A percentile compares a stretch with the other conserved stretches of the same genome.
Conservation (phyloP, 1,140 invertebrate genomes). For the Hirudo medicinalis region DNA sequence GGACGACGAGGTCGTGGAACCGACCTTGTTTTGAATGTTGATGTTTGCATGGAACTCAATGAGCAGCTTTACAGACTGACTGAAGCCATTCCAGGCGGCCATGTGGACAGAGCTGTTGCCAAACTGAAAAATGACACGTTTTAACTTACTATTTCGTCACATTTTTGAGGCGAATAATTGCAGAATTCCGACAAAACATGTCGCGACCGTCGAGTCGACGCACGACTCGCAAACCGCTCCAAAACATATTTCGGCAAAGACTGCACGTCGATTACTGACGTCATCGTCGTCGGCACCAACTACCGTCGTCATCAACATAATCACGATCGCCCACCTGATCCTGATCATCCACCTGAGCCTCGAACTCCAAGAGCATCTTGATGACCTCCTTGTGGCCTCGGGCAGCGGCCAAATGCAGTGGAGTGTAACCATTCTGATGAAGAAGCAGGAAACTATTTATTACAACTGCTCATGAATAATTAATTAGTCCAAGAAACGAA, state of each 20-base stretch:
- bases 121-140: slow-evolving; percentile 61
- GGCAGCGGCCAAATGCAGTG: slow-evolving; percentile 34
- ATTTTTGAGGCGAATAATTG: no score
- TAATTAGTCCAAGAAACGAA: no score
- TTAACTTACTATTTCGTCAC: no score
- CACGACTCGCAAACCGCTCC: no score
- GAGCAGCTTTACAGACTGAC: slow-evolving; percentile 63
- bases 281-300: not conserved
- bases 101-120: slow-evolving; percentile 86
- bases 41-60: slow-evolving; percentile 56
- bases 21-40: slow-evolving; percentile 56
- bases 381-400: slow-evolving; percentile 35
- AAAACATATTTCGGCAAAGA: no score
- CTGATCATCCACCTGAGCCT: slow-evolving; percentile 31
- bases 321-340: slow-evolving; percentile 28
- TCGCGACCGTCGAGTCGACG: no score
- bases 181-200: no score
- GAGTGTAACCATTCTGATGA: slow-evolving; percentile 33
- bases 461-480: not conserved
- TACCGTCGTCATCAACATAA: not conserved
- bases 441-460: not conserved
- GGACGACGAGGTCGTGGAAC: not conserved
- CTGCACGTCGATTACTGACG: no score
- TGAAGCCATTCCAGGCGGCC: slow-evolving; percentile 84
- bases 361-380: slow-evolving; percentile 28